phyloP scores from a whole-genome alignment of 1,140 invertebrate species.

The Nasonia giraulti region DNA sequence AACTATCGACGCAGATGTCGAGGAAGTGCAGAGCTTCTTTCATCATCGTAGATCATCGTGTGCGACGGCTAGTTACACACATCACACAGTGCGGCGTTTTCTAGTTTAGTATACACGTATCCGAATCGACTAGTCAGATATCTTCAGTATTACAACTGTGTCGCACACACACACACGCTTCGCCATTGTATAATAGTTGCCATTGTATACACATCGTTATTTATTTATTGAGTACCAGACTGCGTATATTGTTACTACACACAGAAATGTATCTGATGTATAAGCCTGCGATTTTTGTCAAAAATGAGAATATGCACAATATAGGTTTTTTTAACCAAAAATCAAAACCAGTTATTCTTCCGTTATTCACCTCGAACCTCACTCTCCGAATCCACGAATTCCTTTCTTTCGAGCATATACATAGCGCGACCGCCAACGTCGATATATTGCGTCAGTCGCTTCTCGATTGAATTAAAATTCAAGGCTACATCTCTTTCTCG shows the following conservation, averaged over 20 bases:
- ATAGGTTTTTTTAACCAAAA: neutral
- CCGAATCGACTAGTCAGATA: slow-evolving; percentile 42
- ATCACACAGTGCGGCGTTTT: neutral
- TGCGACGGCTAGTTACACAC: too few relatives aligned
- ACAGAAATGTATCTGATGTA: neutral
- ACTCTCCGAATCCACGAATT: neutral
- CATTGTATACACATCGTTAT: neutral
- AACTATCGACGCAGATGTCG: neutral
- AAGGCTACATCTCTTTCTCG: neutral
- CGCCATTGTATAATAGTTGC: slow-evolving; percentile 1
- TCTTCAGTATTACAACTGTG: slow-evolving; percentile 47
- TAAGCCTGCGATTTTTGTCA: neutral
- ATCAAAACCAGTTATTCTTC: neutral
- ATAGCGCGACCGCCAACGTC: neutral
- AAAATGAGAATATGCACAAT: too few relatives aligned
- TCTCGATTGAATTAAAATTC: neutral
- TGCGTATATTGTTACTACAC: neutral
- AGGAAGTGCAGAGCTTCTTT: neutral
- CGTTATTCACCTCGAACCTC: neutral
- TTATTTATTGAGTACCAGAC: neutral
- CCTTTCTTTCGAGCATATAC: neutral
- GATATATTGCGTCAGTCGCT: neutral
- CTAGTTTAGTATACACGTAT: neutral
- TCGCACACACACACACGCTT: neutral
- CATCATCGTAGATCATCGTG: too few relatives aligned